Conservation (phyloP, 2,113 vertebrate species). For the Cervus canadensis region DNA sequence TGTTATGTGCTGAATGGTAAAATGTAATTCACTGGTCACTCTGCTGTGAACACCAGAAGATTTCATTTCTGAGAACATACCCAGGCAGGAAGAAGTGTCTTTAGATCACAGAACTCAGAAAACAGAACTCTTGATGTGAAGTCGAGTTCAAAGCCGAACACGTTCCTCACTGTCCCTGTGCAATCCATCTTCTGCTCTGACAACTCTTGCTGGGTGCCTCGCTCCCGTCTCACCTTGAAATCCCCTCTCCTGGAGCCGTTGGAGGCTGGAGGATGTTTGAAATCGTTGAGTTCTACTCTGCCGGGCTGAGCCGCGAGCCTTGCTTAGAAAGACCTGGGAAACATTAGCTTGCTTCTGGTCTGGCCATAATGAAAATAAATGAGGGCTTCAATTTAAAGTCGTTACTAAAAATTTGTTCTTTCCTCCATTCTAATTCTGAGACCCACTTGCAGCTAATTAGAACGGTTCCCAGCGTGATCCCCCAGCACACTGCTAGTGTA, state of each 20-base stretch:
- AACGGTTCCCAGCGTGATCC: constrained; percentile 71
- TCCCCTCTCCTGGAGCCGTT: background rate
- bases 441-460: constrained; percentile 83
- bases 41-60: background rate
- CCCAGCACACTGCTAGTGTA: constrained; percentile 80
- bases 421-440: constrained; percentile 82
- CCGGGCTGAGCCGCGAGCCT: background rate
- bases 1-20: background rate
- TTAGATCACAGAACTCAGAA: background rate
- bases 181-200: background rate
- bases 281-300: background rate
- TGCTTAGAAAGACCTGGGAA: constrained; percentile 63
- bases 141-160: background rate
- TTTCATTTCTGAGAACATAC: background rate
- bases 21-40: background rate
- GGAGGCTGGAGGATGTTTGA: background rate
- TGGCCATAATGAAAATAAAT: constrained; percentile 83
- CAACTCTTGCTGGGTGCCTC: background rate
- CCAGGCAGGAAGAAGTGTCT: background rate
- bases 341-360: constrained; percentile 78
- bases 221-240: background rate
- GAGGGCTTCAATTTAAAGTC: constrained; percentile 81
- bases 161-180: rapidly evolving
- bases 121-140: background rate
- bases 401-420: constrained; percentile 86